These are phyloP conservation scores for Zaprionus ornatus DNA, from an alignment of 1,140 invertebrate species.

Conservation along the genomic window DNA sequence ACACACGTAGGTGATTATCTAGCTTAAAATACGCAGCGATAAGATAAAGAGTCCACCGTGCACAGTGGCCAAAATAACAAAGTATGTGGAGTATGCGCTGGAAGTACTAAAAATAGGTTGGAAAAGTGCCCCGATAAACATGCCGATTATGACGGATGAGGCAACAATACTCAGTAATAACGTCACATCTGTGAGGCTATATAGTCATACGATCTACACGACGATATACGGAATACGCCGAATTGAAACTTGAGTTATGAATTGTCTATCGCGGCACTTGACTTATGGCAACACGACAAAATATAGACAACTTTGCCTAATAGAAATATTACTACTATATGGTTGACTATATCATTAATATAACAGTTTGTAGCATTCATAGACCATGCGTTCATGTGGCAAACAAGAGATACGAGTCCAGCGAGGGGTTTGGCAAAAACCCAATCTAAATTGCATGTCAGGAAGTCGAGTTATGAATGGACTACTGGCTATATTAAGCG, in stretches of 20 bases:
- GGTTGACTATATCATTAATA: neutral
- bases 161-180: neutral
- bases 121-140: neutral
- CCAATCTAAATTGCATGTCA: neutral
- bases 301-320: neutral
- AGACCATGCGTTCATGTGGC: neutral
- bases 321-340: neutral
- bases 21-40: constrained; percentile 36
- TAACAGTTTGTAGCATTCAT: neutral
- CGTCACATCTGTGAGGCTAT: neutral
- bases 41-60: constrained; percentile 30
- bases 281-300: constrained; percentile 1
- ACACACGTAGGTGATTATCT: constrained; percentile 34
- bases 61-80: constrained; percentile 19
- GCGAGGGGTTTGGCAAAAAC: neutral
- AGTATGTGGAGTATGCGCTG: neutral
- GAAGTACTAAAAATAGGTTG: constrained; percentile 27
- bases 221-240: too few relatives aligned
- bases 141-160: constrained; percentile 21
- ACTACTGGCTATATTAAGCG: neutral
- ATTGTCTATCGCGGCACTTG: neutral
- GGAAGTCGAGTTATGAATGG: constrained; percentile 26
- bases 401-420: neutral
- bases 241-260: neutral
- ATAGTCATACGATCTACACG: constrained; percentile 10